phyloP scores from a whole-genome alignment of 23 tunicate genomes.

The Halocynthia roretzi region DNA sequence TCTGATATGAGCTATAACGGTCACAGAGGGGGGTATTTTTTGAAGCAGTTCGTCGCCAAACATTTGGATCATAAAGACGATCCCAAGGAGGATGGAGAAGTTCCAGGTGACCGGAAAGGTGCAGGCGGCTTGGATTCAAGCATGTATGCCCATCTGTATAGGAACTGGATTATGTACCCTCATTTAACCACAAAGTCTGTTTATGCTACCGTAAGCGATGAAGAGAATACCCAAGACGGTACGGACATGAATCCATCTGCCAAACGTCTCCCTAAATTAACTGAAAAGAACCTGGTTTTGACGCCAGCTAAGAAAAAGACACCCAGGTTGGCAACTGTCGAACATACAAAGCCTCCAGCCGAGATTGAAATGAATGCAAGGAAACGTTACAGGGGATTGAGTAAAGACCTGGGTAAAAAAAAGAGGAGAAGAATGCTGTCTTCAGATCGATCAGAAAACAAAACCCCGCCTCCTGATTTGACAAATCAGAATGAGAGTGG shows the following conservation, averaged over 20 bases:
- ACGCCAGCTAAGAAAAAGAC: not conserved
- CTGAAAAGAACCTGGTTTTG: not conserved
- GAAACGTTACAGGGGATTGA: too few relatives aligned
- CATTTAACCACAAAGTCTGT: not conserved
- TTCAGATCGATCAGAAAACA: too few relatives aligned
- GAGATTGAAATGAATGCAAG: too few relatives aligned
- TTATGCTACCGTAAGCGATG: too few relatives aligned
- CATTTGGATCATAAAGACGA: not conserved
- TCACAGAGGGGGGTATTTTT: not conserved
- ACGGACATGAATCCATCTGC: not conserved
- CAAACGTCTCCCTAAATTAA: not conserved
- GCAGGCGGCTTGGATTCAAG: constrained; percentile 91
- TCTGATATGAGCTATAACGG: not conserved
- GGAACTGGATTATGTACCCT: constrained; percentile 56
- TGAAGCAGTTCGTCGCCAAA: constrained; percentile 6
- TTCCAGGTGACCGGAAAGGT: constrained; percentile 81
- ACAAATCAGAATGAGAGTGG: too few relatives aligned
- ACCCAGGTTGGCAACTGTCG: too few relatives aligned
- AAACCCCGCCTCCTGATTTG: too few relatives aligned
- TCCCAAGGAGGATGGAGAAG: constrained; percentile 43
- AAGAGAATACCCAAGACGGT: not conserved
- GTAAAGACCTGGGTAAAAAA: too few relatives aligned
- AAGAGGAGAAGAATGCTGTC: too few relatives aligned
- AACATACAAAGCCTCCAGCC: too few relatives aligned
- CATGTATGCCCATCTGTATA: constrained; percentile 57